Base-by-base conservation (phyloP, 2,113 vertebrate species). In the Formicarius rufipectus region DNA sequence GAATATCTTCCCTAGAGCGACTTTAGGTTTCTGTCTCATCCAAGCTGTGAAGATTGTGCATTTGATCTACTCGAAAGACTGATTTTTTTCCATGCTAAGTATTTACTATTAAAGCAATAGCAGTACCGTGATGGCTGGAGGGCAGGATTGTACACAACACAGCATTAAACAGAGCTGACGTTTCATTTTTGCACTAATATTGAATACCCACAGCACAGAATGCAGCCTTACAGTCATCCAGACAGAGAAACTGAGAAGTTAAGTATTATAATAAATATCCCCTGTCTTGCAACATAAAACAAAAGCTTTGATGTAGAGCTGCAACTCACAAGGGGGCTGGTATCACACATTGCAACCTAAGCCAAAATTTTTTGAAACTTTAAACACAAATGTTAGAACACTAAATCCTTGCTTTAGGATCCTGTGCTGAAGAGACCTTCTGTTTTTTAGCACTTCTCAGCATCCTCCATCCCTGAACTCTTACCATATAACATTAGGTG, bases 161-260 rank as follows among this genome's bases (percentile, higher is more conserved):
- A 89, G 96, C 91, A 93, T 96, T 96, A 95, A 97, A 96, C 95
- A 89, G 62, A 92, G 96, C 96, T 97, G 96, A 96, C 93, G 64
- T 94, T 96, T 97, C 94, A 95, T 92, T 97, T 97, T 95, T 97
- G 92, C 94, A 72, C 95, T 91, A 74, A 75, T 91, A 78, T 59
- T 75, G 80, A 95, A 93, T 84, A 95, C 95, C 60, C 93, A 93
- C 84, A 12, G 4, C 94, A 84, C 63, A 71, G 84, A 44, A 24
- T 6, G 22, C 93, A 93, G 93, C 69, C 91, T 92, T 87, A 90
- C 69, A 95, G 89, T 81, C 77, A 92, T 39, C 56, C 93, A 97
- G 94, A 87, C 91, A 84, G 67, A 90, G 93, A 93, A 96, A 90
- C 95, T 52, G 83, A 87, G 71, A 96, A 96, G 76, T 96, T 95